These are phyloP conservation scores for Menidia beryllina DNA, from an alignment of 2,113 vertebrate genomes.

Conservation along the genomic window DNA sequence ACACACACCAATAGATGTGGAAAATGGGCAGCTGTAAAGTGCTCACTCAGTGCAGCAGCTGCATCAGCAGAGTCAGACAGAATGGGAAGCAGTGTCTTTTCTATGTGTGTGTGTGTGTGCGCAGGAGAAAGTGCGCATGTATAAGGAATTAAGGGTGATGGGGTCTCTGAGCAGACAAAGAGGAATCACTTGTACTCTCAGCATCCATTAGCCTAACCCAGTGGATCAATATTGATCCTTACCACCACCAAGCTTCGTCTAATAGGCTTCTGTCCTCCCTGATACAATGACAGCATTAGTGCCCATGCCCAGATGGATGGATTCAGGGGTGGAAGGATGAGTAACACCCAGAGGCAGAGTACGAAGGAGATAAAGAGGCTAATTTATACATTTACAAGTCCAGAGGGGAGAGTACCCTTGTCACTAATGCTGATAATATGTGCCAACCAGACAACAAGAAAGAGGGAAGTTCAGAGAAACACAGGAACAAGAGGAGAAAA, in stretches of 20 bases:
- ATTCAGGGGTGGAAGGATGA: constrained; percentile 32
- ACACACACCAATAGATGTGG: constrained; percentile 26
- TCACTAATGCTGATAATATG: constrained; percentile 30
- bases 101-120: constrained; percentile 35
- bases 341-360: constrained; percentile 28
- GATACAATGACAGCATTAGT: constrained; percentile 76
- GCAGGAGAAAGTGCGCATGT: constrained; percentile 39
- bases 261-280: constrained; percentile 65
- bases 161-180: constrained; percentile 71
- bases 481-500: constrained; percentile 10
- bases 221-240: constrained; percentile 79
- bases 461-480: neutral
- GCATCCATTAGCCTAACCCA: constrained; percentile 77
- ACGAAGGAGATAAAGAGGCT: constrained; percentile 31
- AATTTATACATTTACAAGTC: constrained; percentile 42
- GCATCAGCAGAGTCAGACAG: constrained; percentile 67
- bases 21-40: constrained; percentile 62
- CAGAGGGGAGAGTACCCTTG: constrained; percentile 6
- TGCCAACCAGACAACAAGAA: neutral
- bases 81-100: constrained; percentile 56
- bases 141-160: constrained; percentile 63
- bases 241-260: constrained; percentile 64
- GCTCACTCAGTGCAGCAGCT: constrained; percentile 63
- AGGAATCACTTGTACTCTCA: constrained; percentile 71
- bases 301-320: constrained; percentile 66